These are phyloP conservation scores for Phortica okadai DNA, from an alignment of 2,888 invertebrate genomes.

Conservation along the genomic window DNA sequence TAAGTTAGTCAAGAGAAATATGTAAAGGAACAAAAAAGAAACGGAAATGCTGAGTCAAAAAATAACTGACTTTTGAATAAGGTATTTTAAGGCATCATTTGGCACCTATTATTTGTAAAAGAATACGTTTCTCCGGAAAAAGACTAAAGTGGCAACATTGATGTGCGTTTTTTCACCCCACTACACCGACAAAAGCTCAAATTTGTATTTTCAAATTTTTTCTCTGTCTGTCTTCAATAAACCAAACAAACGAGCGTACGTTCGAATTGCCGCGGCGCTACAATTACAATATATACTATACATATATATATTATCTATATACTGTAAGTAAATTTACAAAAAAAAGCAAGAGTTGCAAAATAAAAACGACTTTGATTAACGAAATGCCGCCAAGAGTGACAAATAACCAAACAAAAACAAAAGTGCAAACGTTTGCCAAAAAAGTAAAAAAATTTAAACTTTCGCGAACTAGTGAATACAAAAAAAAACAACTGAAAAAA, in stretches of 20 bases:
- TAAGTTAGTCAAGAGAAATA: no score
- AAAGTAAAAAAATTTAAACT: background rate
- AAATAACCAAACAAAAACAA: background rate
- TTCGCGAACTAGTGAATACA: background rate
- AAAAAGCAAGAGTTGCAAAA: background rate
- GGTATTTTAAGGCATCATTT: no score
- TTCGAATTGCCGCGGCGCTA: background rate
- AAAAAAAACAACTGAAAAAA: constrained; percentile 5
- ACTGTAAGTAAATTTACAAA: constrained; percentile 14
- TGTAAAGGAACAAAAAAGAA: no score
- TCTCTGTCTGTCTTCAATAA: background rate
- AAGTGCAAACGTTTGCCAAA: constrained; percentile 27
- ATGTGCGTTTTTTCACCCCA: background rate
- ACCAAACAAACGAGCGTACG: background rate
- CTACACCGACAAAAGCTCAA: background rate
- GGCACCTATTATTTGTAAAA: no score
- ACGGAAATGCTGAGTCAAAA: no score
- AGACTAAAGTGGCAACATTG: constrained; percentile 4
- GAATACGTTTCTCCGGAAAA: background rate
- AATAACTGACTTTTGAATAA: no score
- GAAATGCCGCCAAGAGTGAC: background rate
- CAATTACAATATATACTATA: no score
- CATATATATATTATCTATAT: background rate
- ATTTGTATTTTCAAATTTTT: background rate
- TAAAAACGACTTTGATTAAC: background rate